phyloP scores from a whole-genome alignment of 2,113 vertebrate species.

The Gallinago media region DNA sequence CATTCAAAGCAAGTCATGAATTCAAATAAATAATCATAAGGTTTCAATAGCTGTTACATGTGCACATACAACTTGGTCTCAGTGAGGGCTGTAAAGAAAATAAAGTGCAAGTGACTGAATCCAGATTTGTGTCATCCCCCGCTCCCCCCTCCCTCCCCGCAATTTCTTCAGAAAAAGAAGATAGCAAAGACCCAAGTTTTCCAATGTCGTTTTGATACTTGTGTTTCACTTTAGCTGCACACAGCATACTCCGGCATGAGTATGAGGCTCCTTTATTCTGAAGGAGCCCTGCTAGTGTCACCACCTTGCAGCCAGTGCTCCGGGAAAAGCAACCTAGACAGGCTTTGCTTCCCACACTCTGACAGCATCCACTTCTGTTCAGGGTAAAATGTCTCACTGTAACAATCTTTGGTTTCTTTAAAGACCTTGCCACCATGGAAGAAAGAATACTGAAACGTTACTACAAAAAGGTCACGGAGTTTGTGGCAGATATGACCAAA shows the following conservation, averaged over 20 bases:
- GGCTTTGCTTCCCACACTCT: not conserved
- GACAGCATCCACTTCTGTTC: not conserved
- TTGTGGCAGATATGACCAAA: slow-evolving; percentile 99
- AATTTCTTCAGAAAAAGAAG: not conserved
- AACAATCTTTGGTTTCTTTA: slow-evolving; percentile 56
- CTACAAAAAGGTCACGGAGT: slow-evolving; percentile 98
- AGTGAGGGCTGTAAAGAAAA: not conserved
- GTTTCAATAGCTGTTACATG: not conserved
- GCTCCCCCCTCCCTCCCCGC: no score
- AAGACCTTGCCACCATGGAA: slow-evolving; percentile 98
- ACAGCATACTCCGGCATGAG: rapidly evolving
- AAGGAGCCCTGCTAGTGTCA: not conserved
- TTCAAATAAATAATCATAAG: not conserved
- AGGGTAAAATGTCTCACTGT: not conserved
- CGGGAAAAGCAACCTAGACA: not conserved
- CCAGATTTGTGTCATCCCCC: not conserved
- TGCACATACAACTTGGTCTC: not conserved
- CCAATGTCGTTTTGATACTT: not conserved
- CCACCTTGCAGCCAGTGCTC: not conserved
- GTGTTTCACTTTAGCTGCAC: not conserved
- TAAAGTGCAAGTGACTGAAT: not conserved
- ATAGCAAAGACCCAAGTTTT: not conserved
- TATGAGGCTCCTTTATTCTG: not conserved
- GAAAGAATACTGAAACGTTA: slow-evolving; percentile 91
- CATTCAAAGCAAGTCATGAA: not conserved